Base-by-base conservation (phyloP, 2,888 invertebrate genomes). In the Glaucopsyche alexis region DNA sequence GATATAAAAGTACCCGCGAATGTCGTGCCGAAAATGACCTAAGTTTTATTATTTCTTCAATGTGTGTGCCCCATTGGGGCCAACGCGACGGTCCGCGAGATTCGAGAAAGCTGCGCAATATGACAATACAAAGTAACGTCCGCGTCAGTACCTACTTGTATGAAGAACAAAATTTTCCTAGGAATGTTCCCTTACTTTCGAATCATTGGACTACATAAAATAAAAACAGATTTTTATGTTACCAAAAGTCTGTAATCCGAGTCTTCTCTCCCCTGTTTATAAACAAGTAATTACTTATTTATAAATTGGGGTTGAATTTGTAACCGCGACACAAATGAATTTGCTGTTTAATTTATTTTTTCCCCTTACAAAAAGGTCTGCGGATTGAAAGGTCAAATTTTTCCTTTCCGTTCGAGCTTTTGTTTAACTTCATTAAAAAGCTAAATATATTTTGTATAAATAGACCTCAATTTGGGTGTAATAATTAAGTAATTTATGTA, bases 261-360 rank as follows among this genome's bases (percentile, higher is more conserved):
- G 60, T 7, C 14, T 7, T 55, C 29, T 11, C 47, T 38, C 0
- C 38, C 38, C 60, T 14, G 14, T 60, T 60, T 13, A 38, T 60
- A 60, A 60, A 60, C 60, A 60, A 60, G 13, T 60, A 38, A 60
- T 60, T 60, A 55, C 55, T 55, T 55, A 60, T 60, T 60, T 38
- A 60, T 29, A 60, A 60, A 60, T 60, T 11, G 38, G 14, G 29
- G 60, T 60, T 38, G 60, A 60, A 60, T 60, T 60, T 60, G 55
- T 55, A 29, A 38, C 60, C 60, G 14, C 29, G 60, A 60, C 60
- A 60, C 60, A 60, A 60, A 38, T 60, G 29, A 60, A 60, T 60
- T 29, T 38, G 29, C 60, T 60, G 60, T 60, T 29, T 29, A 60
- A 60, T 60, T 60, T 38, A 14, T 38, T 29, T 60, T 55, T 60